phyloP scores from a whole-genome alignment of 2,888 invertebrate species.

The Cryptocheilus praepositus region DNA sequence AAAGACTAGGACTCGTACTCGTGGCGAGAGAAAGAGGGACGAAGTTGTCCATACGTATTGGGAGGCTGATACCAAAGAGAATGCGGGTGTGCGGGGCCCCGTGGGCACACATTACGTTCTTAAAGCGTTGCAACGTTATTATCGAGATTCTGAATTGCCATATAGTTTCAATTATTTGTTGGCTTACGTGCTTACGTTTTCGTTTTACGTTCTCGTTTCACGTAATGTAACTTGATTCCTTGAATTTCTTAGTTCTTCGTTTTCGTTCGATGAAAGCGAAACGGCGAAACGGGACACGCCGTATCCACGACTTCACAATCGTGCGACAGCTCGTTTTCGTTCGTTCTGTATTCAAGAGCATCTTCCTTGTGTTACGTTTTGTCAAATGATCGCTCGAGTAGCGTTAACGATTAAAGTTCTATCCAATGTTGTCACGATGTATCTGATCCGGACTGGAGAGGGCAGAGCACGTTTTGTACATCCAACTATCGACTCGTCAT shows the following conservation, averaged over 20 bases:
- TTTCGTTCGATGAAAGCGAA: constrained; percentile 15
- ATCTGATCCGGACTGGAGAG: constrained; percentile 66
- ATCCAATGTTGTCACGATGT: not conserved
- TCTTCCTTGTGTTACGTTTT: constrained; percentile 1
- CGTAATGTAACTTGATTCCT: constrained; percentile 15
- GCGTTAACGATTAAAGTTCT: constrained; percentile 4
- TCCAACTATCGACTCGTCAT: constrained; percentile 30
- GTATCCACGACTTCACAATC: constrained; percentile 8
- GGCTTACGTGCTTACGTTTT: constrained; percentile 42
- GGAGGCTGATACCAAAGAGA: constrained; percentile 33
- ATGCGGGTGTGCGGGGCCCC: constrained; percentile 54
- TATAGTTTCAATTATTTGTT: constrained; percentile 39
- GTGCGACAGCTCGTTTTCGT: not conserved
- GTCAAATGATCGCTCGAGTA: constrained; percentile 1
- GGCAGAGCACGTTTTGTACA: constrained; percentile 66
- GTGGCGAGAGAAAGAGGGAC: not conserved
- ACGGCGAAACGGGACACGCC: constrained; percentile 55
- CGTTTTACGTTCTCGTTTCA: constrained; percentile 18
- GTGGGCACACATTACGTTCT: constrained; percentile 57
- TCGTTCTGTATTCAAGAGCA: too few relatives aligned
- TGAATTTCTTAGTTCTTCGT: not conserved
- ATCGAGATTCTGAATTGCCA: constrained; percentile 52
- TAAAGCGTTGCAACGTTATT: constrained; percentile 59
- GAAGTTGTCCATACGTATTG: constrained; percentile 5
- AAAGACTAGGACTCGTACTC: too few relatives aligned